Evolutionary conservation across 1,140 invertebrate species (phyloP).

Genomic region (Zeugodacus cucurbitae): DNA sequence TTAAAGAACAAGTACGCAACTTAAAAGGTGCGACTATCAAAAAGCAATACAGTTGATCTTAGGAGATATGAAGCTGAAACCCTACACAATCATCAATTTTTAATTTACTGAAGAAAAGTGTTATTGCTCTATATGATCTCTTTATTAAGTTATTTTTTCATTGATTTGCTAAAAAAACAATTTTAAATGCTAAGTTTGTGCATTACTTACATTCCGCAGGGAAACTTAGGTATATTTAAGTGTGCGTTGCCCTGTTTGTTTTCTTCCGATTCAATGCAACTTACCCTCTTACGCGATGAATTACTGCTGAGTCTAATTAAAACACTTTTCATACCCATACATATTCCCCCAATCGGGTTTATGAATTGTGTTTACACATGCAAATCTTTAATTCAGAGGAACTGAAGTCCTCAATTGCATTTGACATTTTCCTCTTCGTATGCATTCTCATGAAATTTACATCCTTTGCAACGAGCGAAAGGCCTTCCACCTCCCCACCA

Average conservation of each 20-base stretch:
- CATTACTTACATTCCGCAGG: too few species aligned
- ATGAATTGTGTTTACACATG: background rate
- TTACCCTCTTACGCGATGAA: background rate
- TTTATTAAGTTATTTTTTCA: background rate
- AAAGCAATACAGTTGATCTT: too few species aligned
- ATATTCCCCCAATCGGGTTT: background rate
- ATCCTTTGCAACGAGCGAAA: background rate
- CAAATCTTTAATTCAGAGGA: background rate
- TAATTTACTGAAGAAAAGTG: too few species aligned
- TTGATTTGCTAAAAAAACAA: background rate
- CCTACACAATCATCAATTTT: too few species aligned
- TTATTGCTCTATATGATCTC: too few species aligned
- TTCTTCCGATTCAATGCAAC: too few species aligned
- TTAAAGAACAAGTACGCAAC: too few species aligned
- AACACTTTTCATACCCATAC: background rate
- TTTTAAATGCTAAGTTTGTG: too few species aligned
- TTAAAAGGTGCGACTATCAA: too few species aligned
- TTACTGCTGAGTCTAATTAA: background rate
- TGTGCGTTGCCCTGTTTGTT: too few species aligned
- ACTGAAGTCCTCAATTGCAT: background rate
- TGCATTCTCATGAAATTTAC: background rate
- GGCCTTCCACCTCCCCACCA: background rate
- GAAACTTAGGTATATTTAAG: too few species aligned
- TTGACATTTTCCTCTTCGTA: background rate
- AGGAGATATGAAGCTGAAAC: too few species aligned